These are phyloP conservation scores for Dendrolimus pini DNA, from an alignment of 2,888 invertebrate species.

Conservation along the genomic window DNA sequence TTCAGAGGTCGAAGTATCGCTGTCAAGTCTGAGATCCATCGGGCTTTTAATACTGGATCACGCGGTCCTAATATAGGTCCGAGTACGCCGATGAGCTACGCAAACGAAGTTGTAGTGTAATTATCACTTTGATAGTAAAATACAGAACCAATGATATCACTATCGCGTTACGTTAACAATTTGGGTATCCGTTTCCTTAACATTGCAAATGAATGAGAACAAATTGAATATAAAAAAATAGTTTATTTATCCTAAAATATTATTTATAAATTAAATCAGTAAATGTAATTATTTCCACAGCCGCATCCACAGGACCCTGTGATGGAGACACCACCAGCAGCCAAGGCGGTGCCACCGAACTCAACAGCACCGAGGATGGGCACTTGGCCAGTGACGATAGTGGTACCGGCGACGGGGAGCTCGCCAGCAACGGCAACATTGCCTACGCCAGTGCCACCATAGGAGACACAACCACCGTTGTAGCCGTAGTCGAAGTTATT, in stretches of 20 bases:
- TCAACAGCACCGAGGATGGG: constrained; percentile 6
- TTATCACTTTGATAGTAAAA: too few species aligned
- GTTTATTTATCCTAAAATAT: neutral
- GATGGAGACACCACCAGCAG: constrained; percentile 37
- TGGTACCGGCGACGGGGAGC: constrained; percentile 19
- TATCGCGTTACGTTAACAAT: too few species aligned
- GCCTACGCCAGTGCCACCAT: neutral
- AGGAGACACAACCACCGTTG: constrained; percentile 13
- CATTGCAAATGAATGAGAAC: too few species aligned
- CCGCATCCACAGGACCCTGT: constrained; percentile 33
- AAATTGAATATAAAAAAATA: neutral
- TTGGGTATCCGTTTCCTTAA: too few species aligned
- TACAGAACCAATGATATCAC: too few species aligned
- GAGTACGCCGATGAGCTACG: too few species aligned
- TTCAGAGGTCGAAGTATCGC: too few species aligned
- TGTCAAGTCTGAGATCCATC: too few species aligned
- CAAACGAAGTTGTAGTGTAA: too few species aligned
- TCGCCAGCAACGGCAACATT: too few species aligned
- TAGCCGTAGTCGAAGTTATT: constrained; percentile 1
- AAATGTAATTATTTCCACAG: constrained; percentile 7
- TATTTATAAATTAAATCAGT: constrained; percentile 6
- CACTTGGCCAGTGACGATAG: constrained; percentile 30
- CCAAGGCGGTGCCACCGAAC: constrained; percentile 34
- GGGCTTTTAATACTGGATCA: too few species aligned
- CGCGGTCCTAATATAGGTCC: too few species aligned